Evolutionary conservation across 2,797 vertebrate species (phyloP).

Genomic region (Helicolenus hilgendorfi): DNA sequence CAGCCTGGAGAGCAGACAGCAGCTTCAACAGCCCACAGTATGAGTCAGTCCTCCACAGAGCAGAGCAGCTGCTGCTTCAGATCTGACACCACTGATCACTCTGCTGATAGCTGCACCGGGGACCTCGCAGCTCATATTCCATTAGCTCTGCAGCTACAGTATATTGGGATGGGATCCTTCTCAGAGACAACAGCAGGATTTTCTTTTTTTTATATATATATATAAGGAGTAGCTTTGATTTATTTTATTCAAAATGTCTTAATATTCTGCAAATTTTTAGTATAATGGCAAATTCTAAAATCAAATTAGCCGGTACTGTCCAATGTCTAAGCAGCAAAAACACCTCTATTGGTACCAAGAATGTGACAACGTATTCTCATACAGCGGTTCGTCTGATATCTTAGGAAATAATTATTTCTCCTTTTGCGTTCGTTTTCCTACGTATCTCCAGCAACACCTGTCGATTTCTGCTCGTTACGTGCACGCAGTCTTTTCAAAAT

Average conservation of each 20-base stretch:
- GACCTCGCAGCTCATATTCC: conserved; percentile 16
- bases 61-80: conserved; percentile 45
- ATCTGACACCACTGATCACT: conserved; percentile 46
- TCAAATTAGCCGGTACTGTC: background rate
- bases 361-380: background rate
- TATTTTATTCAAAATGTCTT: background rate
- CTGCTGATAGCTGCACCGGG: conserved; percentile 23
- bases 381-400: too few relatives aligned
- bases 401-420: too few relatives aligned
- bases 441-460: too few relatives aligned
- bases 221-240: background rate
- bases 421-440: too few relatives aligned
- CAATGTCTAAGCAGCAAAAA: background rate
- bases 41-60: conserved; percentile 40
- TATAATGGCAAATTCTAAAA: background rate
- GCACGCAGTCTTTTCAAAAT: too few relatives aligned
- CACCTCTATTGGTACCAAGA: background rate
- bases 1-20: conserved; percentile 24
- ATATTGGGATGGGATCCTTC: background rate
- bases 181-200: conserved; percentile 6
- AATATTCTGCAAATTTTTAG: background rate
- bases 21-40: conserved; percentile 27
- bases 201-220: too few relatives aligned
- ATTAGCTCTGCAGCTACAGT: conserved; percentile 17
- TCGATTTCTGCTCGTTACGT: too few relatives aligned